phyloP scores from a whole-genome alignment of 2,888 invertebrate species.

The Pristionchus arcanus region DNA sequence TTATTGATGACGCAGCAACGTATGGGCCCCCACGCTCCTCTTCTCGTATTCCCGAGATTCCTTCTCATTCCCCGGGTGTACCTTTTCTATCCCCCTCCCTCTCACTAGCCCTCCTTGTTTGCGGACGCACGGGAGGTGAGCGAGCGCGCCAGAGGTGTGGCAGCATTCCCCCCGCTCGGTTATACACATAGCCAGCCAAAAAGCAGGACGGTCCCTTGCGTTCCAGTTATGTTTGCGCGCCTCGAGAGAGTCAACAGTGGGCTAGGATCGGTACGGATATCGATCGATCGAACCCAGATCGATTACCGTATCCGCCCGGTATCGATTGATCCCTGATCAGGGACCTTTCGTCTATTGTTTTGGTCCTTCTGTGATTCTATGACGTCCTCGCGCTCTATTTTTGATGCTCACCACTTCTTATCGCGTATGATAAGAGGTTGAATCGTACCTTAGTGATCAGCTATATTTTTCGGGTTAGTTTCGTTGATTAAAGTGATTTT shows the following conservation, averaged over 20 bases:
- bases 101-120: constrained; percentile 24
- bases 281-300: not conserved
- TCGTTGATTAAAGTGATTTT: no score
- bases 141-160: constrained; percentile 14
- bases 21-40: not conserved
- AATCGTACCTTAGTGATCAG: not conserved
- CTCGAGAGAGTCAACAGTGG: constrained; percentile 2
- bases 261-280: not conserved
- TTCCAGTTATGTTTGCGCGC: constrained; percentile 43
- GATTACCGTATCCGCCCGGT: not conserved
- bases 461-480: not conserved
- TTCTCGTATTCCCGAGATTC: not conserved
- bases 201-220: constrained; percentile 18
- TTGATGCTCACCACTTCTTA: not conserved
- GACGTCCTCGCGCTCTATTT: not conserved
- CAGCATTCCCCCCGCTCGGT: constrained; percentile 12
- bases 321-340: constrained; percentile 20
- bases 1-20: constrained; percentile 16
- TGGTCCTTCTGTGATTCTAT: not conserved
- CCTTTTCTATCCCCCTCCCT: not conserved
- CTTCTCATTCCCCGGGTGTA: not conserved
- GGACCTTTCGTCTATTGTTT: not conserved
- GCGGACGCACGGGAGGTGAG: constrained; percentile 17
- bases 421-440: not conserved
- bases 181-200: constrained; percentile 42